These are phyloP conservation scores for Caenorhabditis virilis DNA, from an alignment of 2,888 invertebrate genomes.

Conservation along the genomic window DNA sequence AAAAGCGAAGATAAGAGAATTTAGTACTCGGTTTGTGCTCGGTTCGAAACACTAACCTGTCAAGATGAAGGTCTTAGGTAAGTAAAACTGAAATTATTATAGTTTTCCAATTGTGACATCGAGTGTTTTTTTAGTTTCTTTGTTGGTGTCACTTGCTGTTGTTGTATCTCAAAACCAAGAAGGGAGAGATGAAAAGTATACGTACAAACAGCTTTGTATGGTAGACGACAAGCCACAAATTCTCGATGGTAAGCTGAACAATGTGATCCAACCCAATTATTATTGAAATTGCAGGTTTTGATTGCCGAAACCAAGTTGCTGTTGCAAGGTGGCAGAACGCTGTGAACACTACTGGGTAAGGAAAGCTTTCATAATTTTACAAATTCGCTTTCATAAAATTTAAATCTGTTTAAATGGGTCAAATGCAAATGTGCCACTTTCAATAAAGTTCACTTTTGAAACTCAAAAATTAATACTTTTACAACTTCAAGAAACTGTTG, in stretches of 20 bases:
- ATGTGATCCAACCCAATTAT: neutral
- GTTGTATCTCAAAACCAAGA: constrained; percentile 19
- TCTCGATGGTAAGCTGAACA: constrained; percentile 35
- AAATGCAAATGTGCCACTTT: too few relatives aligned
- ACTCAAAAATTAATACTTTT: too few relatives aligned
- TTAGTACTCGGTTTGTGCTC: too few relatives aligned
- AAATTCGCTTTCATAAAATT: too few relatives aligned
- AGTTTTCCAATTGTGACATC: too few relatives aligned
- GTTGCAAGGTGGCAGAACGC: constrained; percentile 64
- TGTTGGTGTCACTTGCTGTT: constrained; percentile 7
- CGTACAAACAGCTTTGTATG: constrained; percentile 61
- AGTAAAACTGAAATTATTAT: too few relatives aligned
- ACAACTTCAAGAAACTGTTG: too few relatives aligned
- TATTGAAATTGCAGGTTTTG: constrained; percentile 37
- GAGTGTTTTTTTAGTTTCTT: constrained; percentile 9
- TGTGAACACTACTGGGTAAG: constrained; percentile 62
- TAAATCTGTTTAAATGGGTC: too few relatives aligned
- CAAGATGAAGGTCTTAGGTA: too few relatives aligned
- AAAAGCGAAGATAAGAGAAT: neutral
- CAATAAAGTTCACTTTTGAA: too few relatives aligned
- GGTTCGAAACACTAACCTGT: too few relatives aligned
- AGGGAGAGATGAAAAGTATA: constrained; percentile 59
- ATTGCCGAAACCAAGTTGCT: constrained; percentile 60
- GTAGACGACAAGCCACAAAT: constrained; percentile 55
- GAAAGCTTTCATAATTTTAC: too few relatives aligned